These are phyloP conservation scores for Tragelaphus eurycerus DNA, from an alignment of 2,797 vertebrate genomes.

Conservation along the genomic window DNA sequence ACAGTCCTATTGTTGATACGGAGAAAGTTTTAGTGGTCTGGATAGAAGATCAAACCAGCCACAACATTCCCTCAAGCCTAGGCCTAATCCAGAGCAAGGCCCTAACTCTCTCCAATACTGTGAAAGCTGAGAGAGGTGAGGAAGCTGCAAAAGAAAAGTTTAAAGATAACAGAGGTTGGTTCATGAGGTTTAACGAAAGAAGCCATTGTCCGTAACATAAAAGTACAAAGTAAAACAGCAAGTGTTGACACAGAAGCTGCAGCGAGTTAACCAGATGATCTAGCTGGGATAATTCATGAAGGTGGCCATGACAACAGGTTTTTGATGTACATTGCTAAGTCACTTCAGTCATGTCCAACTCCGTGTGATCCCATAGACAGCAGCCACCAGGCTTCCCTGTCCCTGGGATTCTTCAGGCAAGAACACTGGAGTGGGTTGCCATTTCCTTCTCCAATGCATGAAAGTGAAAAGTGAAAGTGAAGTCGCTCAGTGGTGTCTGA, in stretches of 20 bases:
- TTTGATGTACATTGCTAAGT: neutral
- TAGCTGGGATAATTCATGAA: neutral
- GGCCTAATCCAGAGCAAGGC: neutral
- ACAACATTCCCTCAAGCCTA: neutral
- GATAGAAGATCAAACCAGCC: neutral
- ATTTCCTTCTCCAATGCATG: too few relatives aligned
- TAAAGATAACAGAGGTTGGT: neutral
- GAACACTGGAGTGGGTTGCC: too few relatives aligned
- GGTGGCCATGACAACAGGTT: neutral
- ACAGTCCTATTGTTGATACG: neutral
- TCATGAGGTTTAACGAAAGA: neutral
- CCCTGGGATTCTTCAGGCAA: too few relatives aligned
- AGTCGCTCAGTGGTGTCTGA: too few relatives aligned
- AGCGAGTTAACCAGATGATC: neutral
- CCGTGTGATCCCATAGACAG: too few relatives aligned
- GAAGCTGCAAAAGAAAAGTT: neutral
- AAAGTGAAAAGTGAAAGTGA: too few relatives aligned
- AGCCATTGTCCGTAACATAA: neutral
- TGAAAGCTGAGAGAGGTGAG: neutral
- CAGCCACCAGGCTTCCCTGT: too few relatives aligned
- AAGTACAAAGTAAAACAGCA: neutral
- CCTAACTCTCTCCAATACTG: neutral
- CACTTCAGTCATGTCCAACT: too few relatives aligned
- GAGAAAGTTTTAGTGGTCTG: neutral
- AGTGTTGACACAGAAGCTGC: neutral